Base-by-base conservation (phyloP, 2,113 vertebrate species). In the Uropsilus gracilis region DNA sequence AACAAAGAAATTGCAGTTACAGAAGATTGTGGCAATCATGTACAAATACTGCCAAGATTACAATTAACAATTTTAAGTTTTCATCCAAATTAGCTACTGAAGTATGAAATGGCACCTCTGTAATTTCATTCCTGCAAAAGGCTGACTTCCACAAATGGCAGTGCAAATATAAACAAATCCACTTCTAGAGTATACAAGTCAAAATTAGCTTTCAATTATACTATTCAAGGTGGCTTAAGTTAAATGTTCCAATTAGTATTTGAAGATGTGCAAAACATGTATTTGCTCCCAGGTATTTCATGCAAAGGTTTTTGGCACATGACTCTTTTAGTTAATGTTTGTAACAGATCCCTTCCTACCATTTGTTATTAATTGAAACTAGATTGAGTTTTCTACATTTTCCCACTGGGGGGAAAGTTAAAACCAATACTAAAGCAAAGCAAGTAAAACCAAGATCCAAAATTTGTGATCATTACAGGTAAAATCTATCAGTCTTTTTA, bases 341-440 rank as follows among this genome's bases (percentile, higher is more conserved):
- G 7, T 46, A 75, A 44, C 63, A 84, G 13, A 57, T 44, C 37
- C 83, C 28, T 77, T 85, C 34, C 42, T 2, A 72, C 22, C 24
- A 73, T n/a, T 63, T 82, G 55, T 75, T 72, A 86, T 28, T 48
- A n/a, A 66, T n/a, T 83, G 59, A 87, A 87, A 72, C 30, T 44
- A 46, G n/a, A 85, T 2, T 76, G 46, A 76, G 26, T 69, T 61
- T 30, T 89, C 77, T 53, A 4, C 44, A 66, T 69, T 63, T 94
- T 50, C 8, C 57, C 16, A 59, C 20, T 34, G 30, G 26, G 8
- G 28, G 0, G 2, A n/a, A 57, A 78, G 44, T 69, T 9, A 76
- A 63, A 87, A 12, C 6, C 59, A 92, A 95, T 37, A 53, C 32
- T 57, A 68, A 88, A 75, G 28, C 26, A 73, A 96, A 91, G 59